Base-by-base conservation (phyloP, 1,140 invertebrate species). In the Drosophila arizonae region DNA sequence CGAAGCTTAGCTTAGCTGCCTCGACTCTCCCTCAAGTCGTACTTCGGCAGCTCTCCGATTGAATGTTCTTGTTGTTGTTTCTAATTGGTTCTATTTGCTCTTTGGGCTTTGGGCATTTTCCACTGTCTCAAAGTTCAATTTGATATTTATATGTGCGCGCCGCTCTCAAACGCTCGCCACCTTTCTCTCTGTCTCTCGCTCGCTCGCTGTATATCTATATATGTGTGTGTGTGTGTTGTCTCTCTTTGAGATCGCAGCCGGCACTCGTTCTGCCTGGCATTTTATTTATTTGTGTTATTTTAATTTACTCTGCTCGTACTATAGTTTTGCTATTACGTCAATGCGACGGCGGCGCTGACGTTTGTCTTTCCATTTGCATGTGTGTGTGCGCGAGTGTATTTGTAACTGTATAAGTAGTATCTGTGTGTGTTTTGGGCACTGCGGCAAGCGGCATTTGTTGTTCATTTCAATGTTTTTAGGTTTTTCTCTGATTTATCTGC, bases 391-490 rank as follows among this genome's bases (percentile, higher is more conserved):
- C 41, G 13, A 4, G 43, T 57, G 41, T 69, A 39, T 45, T 39
- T 48, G 60, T 48, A 51, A 30, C 62, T 62, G 41, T 64, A 60
- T 51, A 30, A 30, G 69, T 57, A 58, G 48, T 30, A 52, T 48
- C 54, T 65, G 63, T 66, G 30, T 69, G 48, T 58, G 30, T 33
- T 39, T 61, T 21, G 60, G 57, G 81, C 76, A 86, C 71, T 87
- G 82, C 82, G 81, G 72, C 80, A 82, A 67, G 64, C 70, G 48
- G 64, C 66, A 62, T 72, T 76, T 50, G 81, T 69, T 77, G 80
- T 84, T 79, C 80, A 84, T 85, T 84, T 84, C 81, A 85, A 85
- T 85, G 81, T 85, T 85, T 80, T 85, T 80, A 79, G 81, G 69
- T 85, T 80, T 75, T 84, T 76, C 72, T 76, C 81, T 78, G 81